Evolutionary conservation across 64 coral and sea anemone species (phyloP).

Genomic region (Montipora foliosa): DNA sequence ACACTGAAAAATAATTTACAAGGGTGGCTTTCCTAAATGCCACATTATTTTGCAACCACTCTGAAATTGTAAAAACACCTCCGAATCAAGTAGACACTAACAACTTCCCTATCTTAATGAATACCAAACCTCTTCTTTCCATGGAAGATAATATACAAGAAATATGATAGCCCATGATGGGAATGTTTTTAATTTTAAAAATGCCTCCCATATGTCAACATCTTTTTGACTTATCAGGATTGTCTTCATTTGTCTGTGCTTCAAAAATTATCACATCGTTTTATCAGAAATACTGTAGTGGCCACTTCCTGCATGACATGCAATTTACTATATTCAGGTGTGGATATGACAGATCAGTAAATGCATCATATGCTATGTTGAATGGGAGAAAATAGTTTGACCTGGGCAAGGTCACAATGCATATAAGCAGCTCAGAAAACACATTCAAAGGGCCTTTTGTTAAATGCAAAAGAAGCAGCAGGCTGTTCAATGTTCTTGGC

Average conservation of each 20-base stretch:
- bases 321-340: too few species aligned
- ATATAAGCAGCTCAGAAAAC: too few species aligned
- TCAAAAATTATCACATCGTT: not conserved
- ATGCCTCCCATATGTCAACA: conserved; percentile 27
- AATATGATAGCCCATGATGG: not conserved
- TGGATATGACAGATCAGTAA: too few species aligned
- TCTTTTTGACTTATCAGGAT: conserved; percentile 8
- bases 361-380: too few species aligned
- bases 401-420: too few species aligned
- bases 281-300: too few species aligned
- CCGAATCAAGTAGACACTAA: not conserved
- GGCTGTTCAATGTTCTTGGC: too few species aligned
- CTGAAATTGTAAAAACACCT: not conserved
- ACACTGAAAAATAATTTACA: not conserved
- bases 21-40: conserved; percentile 19
- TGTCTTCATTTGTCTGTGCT: too few species aligned
- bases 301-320: too few species aligned
- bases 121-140: not conserved
- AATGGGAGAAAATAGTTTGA: too few species aligned
- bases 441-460: too few species aligned
- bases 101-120: not conserved
- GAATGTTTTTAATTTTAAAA: not conserved
- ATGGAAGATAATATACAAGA: conserved; percentile 8
- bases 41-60: not conserved
- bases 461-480: too few species aligned